phyloP scores from a whole-genome alignment of 2,888 invertebrate genomes.

The Aspidiotus destructor region DNA sequence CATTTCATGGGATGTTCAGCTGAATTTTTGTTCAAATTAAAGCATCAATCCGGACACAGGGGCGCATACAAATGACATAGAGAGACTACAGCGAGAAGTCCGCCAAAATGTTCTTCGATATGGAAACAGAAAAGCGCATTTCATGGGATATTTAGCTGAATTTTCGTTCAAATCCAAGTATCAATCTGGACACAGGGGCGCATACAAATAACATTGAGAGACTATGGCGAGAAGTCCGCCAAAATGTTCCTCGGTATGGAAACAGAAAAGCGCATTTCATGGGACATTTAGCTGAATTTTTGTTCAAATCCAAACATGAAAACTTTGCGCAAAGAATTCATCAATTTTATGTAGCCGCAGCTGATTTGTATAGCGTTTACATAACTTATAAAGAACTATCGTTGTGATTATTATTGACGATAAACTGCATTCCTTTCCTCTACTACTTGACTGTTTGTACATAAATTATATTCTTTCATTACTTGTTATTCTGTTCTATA shows the following conservation, averaged over 20 bases:
- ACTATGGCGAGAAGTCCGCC: constrained; percentile 23
- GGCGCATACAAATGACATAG: background rate
- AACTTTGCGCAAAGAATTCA: background rate
- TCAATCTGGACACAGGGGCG: background rate
- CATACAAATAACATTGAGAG: background rate
- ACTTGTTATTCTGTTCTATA: too few species aligned
- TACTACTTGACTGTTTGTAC: too few species aligned
- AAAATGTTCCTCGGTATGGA: constrained; percentile 4
- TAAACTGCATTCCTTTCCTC: too few species aligned
- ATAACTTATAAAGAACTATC: too few species aligned
- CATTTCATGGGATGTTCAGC: background rate
- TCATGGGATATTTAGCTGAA: background rate
- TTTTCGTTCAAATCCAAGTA: background rate
- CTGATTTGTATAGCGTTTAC: background rate
- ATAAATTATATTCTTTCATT: too few species aligned
- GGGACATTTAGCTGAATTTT: background rate
- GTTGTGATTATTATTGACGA: too few species aligned
- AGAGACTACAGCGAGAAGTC: constrained; percentile 27
- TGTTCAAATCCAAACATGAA: background rate
- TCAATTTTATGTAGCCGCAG: constrained; percentile 3
- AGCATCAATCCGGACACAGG: background rate
- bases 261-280: background rate
- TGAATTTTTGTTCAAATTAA: background rate
- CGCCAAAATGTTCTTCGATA: background rate
- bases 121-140: background rate